These are phyloP conservation scores for Parapsyche elsis DNA, from an alignment of 1,140 invertebrate species.

Conservation along the genomic window DNA sequence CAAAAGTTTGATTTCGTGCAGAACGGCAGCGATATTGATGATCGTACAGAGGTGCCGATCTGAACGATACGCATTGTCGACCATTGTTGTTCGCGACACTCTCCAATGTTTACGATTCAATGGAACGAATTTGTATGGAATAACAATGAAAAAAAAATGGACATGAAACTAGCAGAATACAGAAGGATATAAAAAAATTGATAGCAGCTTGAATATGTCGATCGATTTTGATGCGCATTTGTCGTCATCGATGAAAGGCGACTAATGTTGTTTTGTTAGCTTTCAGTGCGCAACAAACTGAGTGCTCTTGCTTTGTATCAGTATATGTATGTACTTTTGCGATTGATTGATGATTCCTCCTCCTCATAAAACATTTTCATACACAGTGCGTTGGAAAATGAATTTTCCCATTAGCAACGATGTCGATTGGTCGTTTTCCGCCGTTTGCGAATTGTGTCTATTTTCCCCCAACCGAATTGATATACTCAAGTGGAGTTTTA, in stretches of 20 bases:
- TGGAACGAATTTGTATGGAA: not conserved
- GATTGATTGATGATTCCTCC: no score
- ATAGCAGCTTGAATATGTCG: not conserved
- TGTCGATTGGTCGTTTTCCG: no score
- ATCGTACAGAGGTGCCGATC: constrained; percentile 2
- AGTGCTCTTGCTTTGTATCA: no score
- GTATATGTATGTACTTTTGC: no score
- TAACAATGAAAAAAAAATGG: not conserved
- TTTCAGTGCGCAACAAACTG: no score
- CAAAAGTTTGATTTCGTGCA: constrained; percentile 32
- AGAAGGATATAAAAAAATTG: not conserved
- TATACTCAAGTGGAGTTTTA: not conserved
- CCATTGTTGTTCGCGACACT: constrained; percentile 19
- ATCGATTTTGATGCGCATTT: not conserved
- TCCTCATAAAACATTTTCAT: no score
- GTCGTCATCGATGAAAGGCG: not conserved
- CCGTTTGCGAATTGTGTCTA: no score
- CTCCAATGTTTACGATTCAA: not conserved
- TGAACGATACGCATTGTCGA: constrained; percentile 1
- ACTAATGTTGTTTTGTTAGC: no score
- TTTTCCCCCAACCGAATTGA: no score
- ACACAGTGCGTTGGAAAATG: no score
- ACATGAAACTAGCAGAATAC: no score
- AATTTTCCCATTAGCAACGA: no score
- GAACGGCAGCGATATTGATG: constrained; percentile 16